Evolutionary conservation across 2,888 invertebrate species (phyloP), one percentile per base, ranked within the genome.

Genomic region (Cephonodes hylas): DNA sequence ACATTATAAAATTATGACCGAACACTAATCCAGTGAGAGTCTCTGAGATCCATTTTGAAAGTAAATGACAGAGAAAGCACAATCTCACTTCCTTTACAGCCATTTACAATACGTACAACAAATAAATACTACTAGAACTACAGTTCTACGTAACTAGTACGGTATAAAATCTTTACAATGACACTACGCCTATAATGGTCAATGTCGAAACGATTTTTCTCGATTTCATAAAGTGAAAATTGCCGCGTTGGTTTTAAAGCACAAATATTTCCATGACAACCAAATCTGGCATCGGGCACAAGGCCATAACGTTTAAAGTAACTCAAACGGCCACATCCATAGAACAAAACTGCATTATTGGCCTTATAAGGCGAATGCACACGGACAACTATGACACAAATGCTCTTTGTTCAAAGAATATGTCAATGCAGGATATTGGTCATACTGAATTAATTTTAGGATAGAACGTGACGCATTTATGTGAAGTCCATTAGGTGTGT

Each of bases 261-360:
- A 44, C 8, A 45, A 57, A 38, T 57, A 34, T 53, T 59, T 44
- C 58, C 38, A 58, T 42, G 58, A 38, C 58, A 38, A 42, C 25
- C 42, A 38, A 62, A 62, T 58, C 23, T 48, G 58, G 34, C 42
- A 61, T 42, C 27, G 10, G 22, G 64, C 42, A 53, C 62, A 62
- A 64, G 62, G 64, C 42, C 62, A 58, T 3, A 22, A 31, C 23
- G 34, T 23, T 53, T 44, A 23, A 53, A 42, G 18, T 13, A 25
- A 46, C 46, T 15, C 45, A 20, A 31, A n/a, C 53, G 38, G 5
- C 42, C 10, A 44, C 20, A n/a, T 31, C 20, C 13, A 27, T 20
- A 4, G 20, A 27, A 45, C 27, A 34, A 31, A 10, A 46, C 15
- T 46, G 46, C 46, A 15, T 22, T 38, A 48, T 53, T 27, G 10